Evolutionary conservation across 92 coral and sea anemone species (phyloP).

Genomic region (Zoanthus gigantus): DNA sequence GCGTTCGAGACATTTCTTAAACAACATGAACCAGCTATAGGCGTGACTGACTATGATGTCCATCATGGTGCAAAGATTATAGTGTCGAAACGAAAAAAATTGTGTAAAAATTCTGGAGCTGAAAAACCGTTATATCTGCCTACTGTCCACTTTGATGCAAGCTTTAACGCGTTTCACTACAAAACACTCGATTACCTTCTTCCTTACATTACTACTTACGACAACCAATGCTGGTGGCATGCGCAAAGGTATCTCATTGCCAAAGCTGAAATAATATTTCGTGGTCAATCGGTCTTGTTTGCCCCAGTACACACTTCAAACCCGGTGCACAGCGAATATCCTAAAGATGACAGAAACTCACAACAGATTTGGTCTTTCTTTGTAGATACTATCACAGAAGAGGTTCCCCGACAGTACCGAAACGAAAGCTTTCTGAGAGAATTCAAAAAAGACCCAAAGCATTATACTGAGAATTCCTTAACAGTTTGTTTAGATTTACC

Average conservation of each 20-base stretch:
- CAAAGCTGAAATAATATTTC: constrained; percentile 52
- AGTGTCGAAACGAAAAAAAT: constrained; percentile 20
- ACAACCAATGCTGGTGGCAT: constrained; percentile 55
- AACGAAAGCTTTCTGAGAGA: constrained; percentile 10
- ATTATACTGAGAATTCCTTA: constrained; percentile 48
- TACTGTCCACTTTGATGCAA: constrained; percentile 54
- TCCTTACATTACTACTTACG: constrained; percentile 55
- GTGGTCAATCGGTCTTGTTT: constrained; percentile 56
- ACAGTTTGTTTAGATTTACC: constrained; percentile 48
- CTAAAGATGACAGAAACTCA: constrained; percentile 49
- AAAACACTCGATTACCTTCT: constrained; percentile 44
- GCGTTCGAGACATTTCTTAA: constrained; percentile 50
- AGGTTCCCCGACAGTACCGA: constrained; percentile 36
- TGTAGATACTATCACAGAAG: constrained; percentile 1
- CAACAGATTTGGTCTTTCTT: constrained; percentile 49
- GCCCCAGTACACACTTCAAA: constrained; percentile 39
- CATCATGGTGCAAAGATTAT: constrained; percentile 51
- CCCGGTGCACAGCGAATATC: constrained; percentile 49
- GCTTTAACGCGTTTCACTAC: constrained; percentile 58
- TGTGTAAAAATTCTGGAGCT: constrained; percentile 24
- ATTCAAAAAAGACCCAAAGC: constrained; percentile 40
- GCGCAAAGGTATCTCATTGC: constrained; percentile 59
- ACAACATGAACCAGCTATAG: constrained; percentile 53
- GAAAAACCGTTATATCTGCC: constrained; percentile 22
- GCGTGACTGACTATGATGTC: constrained; percentile 44